Evolutionary conservation across 1,140 invertebrate species (phyloP).

Genomic region (Aphis gossypii): DNA sequence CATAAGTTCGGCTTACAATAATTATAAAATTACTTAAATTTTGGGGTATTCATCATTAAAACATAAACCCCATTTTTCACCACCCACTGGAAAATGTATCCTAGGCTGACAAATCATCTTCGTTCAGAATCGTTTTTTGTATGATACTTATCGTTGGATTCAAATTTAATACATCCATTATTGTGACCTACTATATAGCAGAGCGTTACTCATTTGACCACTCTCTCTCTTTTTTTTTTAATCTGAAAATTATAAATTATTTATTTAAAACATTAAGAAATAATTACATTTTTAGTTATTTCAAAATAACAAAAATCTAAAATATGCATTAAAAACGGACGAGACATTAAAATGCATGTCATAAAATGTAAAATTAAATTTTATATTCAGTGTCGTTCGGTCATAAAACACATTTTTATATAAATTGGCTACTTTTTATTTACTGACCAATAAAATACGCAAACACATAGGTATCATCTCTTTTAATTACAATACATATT

Average conservation of each 20-base stretch:
- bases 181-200: too few relatives aligned
- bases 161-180: too few relatives aligned
- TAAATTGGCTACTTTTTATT: background rate
- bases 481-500: background rate
- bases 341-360: background rate
- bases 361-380: background rate
- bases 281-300: background rate
- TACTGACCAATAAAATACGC: background rate
- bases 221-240: background rate
- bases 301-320: background rate
- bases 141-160: too few relatives aligned
- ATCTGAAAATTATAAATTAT: background rate
- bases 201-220: too few relatives aligned
- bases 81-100: too few relatives aligned
- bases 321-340: background rate
- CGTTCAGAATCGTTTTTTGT: too few relatives aligned
- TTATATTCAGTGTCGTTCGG: background rate
- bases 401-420: background rate
- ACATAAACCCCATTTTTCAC: too few relatives aligned
- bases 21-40: too few relatives aligned
- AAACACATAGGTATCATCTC: background rate
- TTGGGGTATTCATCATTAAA: too few relatives aligned
- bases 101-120: too few relatives aligned
- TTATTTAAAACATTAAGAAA: background rate
- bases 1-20: too few relatives aligned